A percentile compares a stretch with the other conserved stretches of the same genome.
Conservation (phyloP, 1,140 invertebrate genomes). For the Atta colombica region DNA sequence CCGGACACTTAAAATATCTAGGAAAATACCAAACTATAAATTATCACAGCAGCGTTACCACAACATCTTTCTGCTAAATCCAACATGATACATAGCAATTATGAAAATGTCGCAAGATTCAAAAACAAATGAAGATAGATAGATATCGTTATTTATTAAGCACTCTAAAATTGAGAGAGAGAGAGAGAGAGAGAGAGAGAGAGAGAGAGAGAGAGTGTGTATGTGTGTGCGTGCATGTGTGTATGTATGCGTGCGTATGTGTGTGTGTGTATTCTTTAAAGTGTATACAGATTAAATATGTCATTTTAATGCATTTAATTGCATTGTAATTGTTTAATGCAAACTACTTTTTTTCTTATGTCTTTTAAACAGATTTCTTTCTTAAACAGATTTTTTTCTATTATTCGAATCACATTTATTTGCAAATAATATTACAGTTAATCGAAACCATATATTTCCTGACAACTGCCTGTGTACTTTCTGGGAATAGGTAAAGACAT, state of each 20-base stretch:
- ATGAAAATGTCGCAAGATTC: constrained; percentile 31
- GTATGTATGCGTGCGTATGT: no score
- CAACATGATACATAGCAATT: constrained; percentile 30
- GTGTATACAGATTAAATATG: background rate
- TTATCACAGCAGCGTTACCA: constrained; percentile 31
- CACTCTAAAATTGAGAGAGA: background rate
- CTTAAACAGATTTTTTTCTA: background rate
- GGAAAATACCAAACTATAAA: constrained; percentile 46
- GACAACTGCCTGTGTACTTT: background rate
- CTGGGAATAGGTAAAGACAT: constrained; percentile 40
- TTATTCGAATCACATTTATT: background rate
- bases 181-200: background rate
- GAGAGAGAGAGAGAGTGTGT: background rate
- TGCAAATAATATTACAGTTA: constrained; percentile 26
- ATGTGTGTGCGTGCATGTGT: no score
- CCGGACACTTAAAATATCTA: constrained; percentile 28
- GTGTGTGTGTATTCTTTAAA: background rate
- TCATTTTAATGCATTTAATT: constrained; percentile 7
- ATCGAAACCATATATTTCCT: background rate
- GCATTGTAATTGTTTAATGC: background rate
- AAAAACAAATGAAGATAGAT: constrained; percentile 3
- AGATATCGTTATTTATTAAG: background rate
- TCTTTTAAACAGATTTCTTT: background rate
- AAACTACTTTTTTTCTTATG: background rate
- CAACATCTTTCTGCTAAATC: constrained; percentile 46